Percentiles rank a stretch among this genome's conserved stretches.
phyloP scores from a whole-genome alignment of 1,140 invertebrate species.

The Latrodectus geometricus region DNA sequence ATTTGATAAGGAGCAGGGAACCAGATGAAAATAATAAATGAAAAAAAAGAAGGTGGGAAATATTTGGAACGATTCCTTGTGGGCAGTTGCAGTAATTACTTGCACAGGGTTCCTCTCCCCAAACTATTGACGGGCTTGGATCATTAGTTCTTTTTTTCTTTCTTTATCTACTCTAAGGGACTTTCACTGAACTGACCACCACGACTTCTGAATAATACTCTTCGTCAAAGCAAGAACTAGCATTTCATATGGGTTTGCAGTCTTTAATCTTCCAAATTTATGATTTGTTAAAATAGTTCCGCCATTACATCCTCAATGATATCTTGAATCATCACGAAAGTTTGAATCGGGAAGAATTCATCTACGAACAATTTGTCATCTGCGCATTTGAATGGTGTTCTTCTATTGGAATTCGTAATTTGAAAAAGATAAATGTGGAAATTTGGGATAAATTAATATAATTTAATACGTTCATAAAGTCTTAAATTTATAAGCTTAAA shows the following conservation, averaged over 20 bases:
- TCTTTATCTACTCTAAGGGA: not conserved
- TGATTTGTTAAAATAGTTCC: conserved; percentile 44
- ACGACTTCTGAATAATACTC: not conserved
- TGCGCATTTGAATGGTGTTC: no score
- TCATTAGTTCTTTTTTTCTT: conserved; percentile 31
- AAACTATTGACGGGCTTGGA: conserved; percentile 10
- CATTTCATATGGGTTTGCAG: conserved; percentile 36
- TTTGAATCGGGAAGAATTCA: no score
- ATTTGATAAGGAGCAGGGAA: conserved; percentile 31
- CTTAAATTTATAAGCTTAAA: no score
- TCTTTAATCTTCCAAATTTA: conserved; percentile 6
- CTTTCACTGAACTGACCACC: not conserved
- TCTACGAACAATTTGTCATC: no score
- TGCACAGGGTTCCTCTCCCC: conserved; percentile 16
- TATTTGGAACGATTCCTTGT: conserved; percentile 52
- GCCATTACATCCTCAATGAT: not conserved
- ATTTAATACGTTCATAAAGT: no score
- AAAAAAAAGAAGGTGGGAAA: conserved; percentile 36
- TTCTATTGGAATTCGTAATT: no score
- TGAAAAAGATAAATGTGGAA: no score
- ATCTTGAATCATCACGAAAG: not conserved
- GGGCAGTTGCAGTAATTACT: conserved; percentile 58
- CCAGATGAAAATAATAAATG: not conserved
- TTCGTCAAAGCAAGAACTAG: conserved; percentile 16
- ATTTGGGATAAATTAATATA: no score